A percentile compares a stretch with the other conserved stretches of the same genome.
phyloP scores from a whole-genome alignment of 2,113 vertebrate genomes.

The Odontesthes bonariensis region DNA sequence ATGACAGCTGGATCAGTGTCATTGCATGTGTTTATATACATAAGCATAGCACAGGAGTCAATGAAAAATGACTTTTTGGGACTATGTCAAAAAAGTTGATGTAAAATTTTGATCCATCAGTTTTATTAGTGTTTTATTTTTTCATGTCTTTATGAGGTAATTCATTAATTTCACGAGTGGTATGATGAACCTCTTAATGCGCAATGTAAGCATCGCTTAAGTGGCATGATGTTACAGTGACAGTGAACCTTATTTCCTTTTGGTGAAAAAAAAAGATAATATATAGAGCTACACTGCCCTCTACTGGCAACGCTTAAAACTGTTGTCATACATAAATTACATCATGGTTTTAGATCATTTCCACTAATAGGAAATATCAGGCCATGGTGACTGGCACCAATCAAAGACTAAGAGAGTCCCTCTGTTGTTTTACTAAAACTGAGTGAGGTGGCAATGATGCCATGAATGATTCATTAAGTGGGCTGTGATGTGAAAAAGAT shows the following conservation, averaged over 20 bases:
- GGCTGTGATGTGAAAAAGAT: slow-evolving; percentile 19
- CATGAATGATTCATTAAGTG: slow-evolving; percentile 33
- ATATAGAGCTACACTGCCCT: slow-evolving; percentile 49
- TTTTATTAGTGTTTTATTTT: no score
- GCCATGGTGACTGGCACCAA: slow-evolving; percentile 72
- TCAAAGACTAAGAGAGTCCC: slow-evolving; percentile 50
- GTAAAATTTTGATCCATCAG: no score
- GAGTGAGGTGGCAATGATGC: slow-evolving; percentile 34
- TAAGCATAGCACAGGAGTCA: not conserved
- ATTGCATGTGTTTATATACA: not conserved
- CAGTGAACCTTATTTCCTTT: not conserved
- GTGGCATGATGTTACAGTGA: no score
- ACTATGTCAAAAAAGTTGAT: not conserved
- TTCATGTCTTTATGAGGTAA: no score
- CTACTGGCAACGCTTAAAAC: slow-evolving; percentile 42
- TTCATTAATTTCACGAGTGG: not conserved
- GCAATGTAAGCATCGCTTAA: not conserved
- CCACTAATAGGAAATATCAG: slow-evolving; percentile 71
- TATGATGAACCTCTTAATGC: not conserved
- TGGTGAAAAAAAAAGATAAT: no score
- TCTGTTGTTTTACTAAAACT: slow-evolving; percentile 52
- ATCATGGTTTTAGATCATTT: slow-evolving; percentile 73
- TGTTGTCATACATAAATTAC: slow-evolving; percentile 60
- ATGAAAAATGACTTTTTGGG: not conserved
- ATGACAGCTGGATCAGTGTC: not conserved